These are phyloP conservation scores for Poeciliopsis turrubarensis DNA, from an alignment of 2,113 vertebrate genomes.

Conservation along the genomic window DNA sequence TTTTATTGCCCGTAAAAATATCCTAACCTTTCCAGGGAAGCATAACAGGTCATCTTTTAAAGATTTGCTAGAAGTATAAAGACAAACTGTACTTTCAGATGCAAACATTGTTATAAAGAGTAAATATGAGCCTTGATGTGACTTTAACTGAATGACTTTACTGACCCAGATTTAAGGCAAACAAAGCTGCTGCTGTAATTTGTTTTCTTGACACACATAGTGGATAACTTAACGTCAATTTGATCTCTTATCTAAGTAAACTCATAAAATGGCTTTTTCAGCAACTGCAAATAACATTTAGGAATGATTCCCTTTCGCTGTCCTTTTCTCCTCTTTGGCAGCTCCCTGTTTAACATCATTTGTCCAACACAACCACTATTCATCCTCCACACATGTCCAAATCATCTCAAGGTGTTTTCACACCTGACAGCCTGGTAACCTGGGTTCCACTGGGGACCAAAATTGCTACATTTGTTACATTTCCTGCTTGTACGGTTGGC, in stretches of 20 bases:
- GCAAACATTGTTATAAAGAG: not conserved
- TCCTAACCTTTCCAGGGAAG: no score
- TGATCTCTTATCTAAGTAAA: not conserved
- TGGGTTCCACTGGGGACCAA: no score
- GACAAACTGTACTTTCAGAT: not conserved
- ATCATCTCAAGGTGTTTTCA: not conserved
- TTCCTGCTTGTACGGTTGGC: no score
- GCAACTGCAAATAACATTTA: not conserved
- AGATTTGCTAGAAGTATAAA: not conserved
- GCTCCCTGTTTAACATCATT: not conserved
- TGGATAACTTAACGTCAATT: not conserved
- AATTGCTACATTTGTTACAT: no score
- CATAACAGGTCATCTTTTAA: not conserved
- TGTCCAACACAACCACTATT: not conserved
- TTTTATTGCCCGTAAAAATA: no score
- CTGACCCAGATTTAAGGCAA: no score
- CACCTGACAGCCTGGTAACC: no score
- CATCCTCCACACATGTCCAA: not conserved
- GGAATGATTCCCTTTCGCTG: not conserved
- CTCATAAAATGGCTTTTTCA: not conserved
- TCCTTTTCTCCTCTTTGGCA: not conserved
- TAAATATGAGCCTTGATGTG: conserved; percentile 18
- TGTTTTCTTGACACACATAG: not conserved
- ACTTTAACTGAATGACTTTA: not conserved
- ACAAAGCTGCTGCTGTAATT: not conserved